These are phyloP conservation scores for Aphodius sticticus DNA, from an alignment of 2,888 invertebrate genomes.

Conservation along the genomic window DNA sequence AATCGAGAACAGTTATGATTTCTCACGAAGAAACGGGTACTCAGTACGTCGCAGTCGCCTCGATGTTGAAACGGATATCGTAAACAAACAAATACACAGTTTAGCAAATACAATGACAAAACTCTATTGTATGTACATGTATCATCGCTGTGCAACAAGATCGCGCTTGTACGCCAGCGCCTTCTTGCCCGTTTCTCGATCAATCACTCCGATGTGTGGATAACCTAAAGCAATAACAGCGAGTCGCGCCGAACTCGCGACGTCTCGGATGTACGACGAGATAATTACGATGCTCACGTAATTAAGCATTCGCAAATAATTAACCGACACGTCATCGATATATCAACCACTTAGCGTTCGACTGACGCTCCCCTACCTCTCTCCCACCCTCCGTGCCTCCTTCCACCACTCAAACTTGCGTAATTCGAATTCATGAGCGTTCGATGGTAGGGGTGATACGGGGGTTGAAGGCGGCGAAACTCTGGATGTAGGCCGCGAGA, in stretches of 20 bases:
- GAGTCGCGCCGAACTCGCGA: constrained; percentile 12
- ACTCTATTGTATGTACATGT: no score
- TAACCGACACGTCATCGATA: constrained; percentile 55
- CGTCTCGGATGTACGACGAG: constrained; percentile 52
- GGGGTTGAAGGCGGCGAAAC: neutral
- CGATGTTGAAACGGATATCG: no score
- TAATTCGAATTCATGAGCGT: neutral
- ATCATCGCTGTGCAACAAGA: no score
- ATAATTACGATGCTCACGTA: constrained; percentile 56
- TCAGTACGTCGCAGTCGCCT: no score
- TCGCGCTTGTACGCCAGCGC: no score
- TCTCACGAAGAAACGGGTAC: no score
- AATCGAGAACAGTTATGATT: no score
- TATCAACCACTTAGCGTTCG: constrained; percentile 52
- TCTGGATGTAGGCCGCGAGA: neutral
- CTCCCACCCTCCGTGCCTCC: neutral
- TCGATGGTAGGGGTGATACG: neutral
- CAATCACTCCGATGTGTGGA: neutral
- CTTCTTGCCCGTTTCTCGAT: neutral
- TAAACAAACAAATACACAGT: no score
- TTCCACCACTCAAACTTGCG: neutral
- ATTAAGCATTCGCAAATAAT: constrained; percentile 58
- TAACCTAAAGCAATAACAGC: neutral
- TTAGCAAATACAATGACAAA: no score
- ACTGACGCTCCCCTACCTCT: neutral